Percentiles rank a stretch among this genome's conserved stretches.
phyloP scores from a whole-genome alignment of 2,888 invertebrate genomes.

The Drosophila ezoana region DNA sequence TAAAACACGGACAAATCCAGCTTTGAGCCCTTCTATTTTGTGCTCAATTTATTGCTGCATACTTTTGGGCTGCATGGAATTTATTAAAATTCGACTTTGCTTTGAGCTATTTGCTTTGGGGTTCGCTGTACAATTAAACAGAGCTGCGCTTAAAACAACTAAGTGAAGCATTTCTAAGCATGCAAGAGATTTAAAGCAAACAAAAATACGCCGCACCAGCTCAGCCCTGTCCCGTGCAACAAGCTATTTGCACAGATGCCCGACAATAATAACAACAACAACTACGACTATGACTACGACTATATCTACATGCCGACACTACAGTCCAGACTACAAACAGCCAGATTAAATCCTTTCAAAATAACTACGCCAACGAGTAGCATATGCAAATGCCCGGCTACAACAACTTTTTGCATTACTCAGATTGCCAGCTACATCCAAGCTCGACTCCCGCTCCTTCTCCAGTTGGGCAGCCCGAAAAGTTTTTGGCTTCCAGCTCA shows the following conservation, averaged over 20 bases:
- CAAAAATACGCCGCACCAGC: slow-evolving; percentile 3
- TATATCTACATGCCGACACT: slow-evolving; percentile 34
- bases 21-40: no score
- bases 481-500: slow-evolving; percentile 73
- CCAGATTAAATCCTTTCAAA: slow-evolving; percentile 76
- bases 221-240: slow-evolving; percentile 21
- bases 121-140: not conserved
- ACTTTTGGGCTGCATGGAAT: not conserved
- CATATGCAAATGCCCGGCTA: slow-evolving; percentile 70
- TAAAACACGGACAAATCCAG: no score
- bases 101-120: slow-evolving; percentile 1
- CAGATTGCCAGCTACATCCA: slow-evolving; percentile 60
- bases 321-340: slow-evolving; percentile 32
- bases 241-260: slow-evolving; percentile 57
- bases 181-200: slow-evolving; percentile 30
- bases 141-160: slow-evolving; percentile 13
- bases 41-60: not conserved
- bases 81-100: not conserved
- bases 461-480: slow-evolving; percentile 47
- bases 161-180: slow-evolving; percentile 24
- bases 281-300: slow-evolving; percentile 21
- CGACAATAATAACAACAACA: slow-evolving; percentile 4
- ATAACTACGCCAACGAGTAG: slow-evolving; percentile 65
- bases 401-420: slow-evolving; percentile 77
- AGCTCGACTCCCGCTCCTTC: not conserved